These are phyloP conservation scores for Tetragonula carbonaria DNA, from an alignment of 2,888 invertebrate genomes.

Conservation along the genomic window DNA sequence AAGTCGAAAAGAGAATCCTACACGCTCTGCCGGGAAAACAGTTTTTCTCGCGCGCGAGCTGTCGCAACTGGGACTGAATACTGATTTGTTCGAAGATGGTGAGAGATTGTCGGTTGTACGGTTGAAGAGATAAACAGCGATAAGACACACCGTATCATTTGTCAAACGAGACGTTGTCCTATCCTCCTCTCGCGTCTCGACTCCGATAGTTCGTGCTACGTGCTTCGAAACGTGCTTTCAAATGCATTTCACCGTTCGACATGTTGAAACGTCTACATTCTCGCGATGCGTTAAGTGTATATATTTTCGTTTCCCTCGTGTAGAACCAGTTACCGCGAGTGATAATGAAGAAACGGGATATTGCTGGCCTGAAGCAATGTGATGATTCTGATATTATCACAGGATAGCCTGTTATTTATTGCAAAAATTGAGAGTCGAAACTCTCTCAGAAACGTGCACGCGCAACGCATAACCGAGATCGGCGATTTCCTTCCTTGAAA, in stretches of 20 bases:
- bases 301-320: not conserved
- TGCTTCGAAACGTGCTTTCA: slow-evolving; percentile 20
- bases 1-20: not conserved
- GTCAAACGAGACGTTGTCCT: slow-evolving; percentile 41
- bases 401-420: not conserved
- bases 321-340: slow-evolving; percentile 15
- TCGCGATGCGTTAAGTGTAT: not conserved
- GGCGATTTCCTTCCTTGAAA: not conserved
- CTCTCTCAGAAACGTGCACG: not conserved
- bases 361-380: not conserved
- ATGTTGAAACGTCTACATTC: not conserved
- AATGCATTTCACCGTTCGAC: not conserved
- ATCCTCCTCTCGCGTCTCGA: slow-evolving; percentile 7
- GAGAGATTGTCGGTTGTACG: slow-evolving; percentile 22
- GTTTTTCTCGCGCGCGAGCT: not conserved
- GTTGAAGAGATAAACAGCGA: slow-evolving; percentile 40
- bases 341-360: not conserved
- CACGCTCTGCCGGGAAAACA: too few species aligned
- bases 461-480: not conserved
- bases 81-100: slow-evolving; percentile 47
- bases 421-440: not conserved
- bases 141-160: slow-evolving; percentile 48
- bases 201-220: slow-evolving; percentile 8
- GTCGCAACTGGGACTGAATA: slow-evolving; percentile 17
- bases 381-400: not conserved